Conservation (phyloP, 2,797 vertebrate genomes). For the Neosilurus mollespiculum region DNA sequence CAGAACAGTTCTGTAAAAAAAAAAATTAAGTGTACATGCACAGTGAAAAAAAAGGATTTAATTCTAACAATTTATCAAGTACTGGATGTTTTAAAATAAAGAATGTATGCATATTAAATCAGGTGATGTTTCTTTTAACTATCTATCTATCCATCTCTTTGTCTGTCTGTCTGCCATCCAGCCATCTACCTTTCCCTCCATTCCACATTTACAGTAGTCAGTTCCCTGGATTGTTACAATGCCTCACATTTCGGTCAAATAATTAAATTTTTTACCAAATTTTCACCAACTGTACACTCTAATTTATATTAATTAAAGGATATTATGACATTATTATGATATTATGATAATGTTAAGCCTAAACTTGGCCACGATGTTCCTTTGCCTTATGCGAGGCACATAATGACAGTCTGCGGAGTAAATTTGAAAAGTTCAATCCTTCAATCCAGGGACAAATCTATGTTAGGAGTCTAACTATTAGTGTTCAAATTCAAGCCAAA, state of each 20-base stretch:
- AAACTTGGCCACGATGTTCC: constrained; percentile 68
- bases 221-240: background rate
- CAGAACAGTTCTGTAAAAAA: no score
- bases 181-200: no score
- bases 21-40: background rate
- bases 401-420: background rate
- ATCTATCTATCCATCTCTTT: no score
- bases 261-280: background rate
- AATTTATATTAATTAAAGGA: no score
- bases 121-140: no score
- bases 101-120: background rate
- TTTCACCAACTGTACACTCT: no score
- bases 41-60: background rate
- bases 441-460: constrained; percentile 19
- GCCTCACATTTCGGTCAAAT: background rate
- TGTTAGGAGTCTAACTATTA: constrained; percentile 31
- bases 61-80: background rate
- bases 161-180: no score
- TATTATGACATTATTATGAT: background rate
- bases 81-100: background rate
- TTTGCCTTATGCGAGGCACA: constrained; percentile 64
- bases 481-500: constrained; percentile 31
- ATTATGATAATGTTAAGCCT: constrained; percentile 62
- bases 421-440: background rate
- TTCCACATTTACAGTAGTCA: background rate